These are phyloP conservation scores for Axis porcinus DNA, from an alignment of 2,113 vertebrate species.

Conservation along the genomic window DNA sequence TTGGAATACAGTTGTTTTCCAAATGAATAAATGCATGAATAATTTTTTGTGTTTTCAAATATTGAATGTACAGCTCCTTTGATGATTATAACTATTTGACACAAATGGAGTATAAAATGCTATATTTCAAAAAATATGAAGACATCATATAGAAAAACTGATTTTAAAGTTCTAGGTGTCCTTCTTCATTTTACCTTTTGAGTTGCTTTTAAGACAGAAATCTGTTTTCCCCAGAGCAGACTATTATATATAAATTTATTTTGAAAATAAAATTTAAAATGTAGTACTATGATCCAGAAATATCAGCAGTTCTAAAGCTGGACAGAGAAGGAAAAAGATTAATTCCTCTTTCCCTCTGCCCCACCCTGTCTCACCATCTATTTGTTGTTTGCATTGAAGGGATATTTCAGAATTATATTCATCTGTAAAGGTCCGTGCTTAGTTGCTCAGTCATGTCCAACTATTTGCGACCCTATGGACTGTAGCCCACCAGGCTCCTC, in stretches of 20 bases:
- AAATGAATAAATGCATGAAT: background rate
- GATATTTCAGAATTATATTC: slow-evolving; percentile 1
- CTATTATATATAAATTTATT: slow-evolving; percentile 25
- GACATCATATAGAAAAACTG: background rate
- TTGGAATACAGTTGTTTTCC: background rate
- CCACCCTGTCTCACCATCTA: background rate
- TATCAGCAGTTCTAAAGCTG: background rate
- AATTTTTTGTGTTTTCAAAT: slow-evolving; percentile 8
- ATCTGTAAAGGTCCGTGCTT: background rate
- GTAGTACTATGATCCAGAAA: background rate
- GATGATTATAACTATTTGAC: slow-evolving; percentile 28
- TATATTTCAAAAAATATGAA: slow-evolving; percentile 39
- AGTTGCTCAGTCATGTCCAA: background rate
- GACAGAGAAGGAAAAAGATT: background rate
- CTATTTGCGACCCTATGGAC: background rate
- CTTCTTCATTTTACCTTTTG: background rate
- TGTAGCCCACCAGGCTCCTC: background rate
- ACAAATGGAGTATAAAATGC: background rate
- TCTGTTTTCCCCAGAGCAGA: background rate
- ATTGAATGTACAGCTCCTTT: background rate
- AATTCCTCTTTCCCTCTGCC: background rate
- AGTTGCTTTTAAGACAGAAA: slow-evolving; percentile 43
- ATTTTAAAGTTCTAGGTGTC: background rate
- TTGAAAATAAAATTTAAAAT: slow-evolving; percentile 43
- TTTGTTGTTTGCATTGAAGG: background rate